Evolutionary conservation across 53 echinoderm and acorn worm genomes (phyloP).

Genomic region (Holothuria leucospilota): DNA sequence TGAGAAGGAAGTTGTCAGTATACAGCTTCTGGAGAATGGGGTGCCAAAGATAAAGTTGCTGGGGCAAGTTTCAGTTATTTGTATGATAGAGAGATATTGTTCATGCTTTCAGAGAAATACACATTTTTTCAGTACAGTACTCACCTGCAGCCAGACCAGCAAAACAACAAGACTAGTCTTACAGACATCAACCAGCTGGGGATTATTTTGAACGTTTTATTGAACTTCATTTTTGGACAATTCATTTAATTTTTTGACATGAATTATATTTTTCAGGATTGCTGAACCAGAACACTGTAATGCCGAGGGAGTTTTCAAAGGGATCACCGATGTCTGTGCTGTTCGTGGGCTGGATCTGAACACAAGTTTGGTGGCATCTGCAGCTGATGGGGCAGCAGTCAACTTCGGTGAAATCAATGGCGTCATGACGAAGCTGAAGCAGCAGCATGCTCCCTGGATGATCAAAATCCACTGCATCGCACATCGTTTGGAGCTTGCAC

Average conservation of each 20-base stretch:
- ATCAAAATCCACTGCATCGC: slow-evolving; percentile 59
- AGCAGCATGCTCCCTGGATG: slow-evolving; percentile 52
- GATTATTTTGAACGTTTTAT: too few species aligned
- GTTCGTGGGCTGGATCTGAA: slow-evolving; percentile 45
- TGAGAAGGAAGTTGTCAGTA: slow-evolving; percentile 65
- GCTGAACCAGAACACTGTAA: slow-evolving; percentile 53
- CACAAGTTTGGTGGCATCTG: slow-evolving; percentile 54
- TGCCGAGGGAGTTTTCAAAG: slow-evolving; percentile 47
- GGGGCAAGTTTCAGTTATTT: slow-evolving; percentile 37
- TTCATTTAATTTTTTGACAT: slow-evolving; percentile 2
- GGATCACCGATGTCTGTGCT: slow-evolving; percentile 42
- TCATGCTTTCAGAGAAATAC: too few species aligned
- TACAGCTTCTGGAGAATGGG: slow-evolving; percentile 57
- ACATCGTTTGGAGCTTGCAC: slow-evolving; percentile 55
- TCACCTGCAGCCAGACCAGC: too few species aligned
- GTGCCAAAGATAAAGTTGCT: slow-evolving; percentile 61
- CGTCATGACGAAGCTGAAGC: slow-evolving; percentile 52
- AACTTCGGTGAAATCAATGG: slow-evolving; percentile 55
- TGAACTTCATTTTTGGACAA: too few species aligned
- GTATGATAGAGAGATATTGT: too few species aligned
- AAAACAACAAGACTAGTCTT: too few species aligned
- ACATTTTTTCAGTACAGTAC: too few species aligned
- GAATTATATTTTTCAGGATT: slow-evolving; percentile 51
- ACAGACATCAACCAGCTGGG: too few species aligned
- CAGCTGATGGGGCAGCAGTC: slow-evolving; percentile 65